A percentile compares a stretch with the other conserved stretches of the same genome.
Conservation (phyloP, 2,797 vertebrate species). For the Otolemur crassicaudatus region DNA sequence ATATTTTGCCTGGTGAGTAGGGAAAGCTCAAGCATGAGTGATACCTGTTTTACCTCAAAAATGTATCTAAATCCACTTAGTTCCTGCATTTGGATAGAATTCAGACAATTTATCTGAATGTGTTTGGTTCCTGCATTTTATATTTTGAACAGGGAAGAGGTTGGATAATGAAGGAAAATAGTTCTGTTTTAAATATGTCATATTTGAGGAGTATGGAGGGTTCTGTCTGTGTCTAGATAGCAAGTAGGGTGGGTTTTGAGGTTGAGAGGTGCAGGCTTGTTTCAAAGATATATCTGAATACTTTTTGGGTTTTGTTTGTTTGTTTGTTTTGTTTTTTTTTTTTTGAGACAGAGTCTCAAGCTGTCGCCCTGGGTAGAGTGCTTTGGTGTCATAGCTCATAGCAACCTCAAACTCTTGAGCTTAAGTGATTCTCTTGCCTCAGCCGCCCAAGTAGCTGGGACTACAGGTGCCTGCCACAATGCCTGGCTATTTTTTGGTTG, state of each 20-base stretch:
- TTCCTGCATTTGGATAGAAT: conserved; percentile 12
- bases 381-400: no score
- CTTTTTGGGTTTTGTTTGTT: conserved; percentile 24
- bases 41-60: not conserved
- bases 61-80: not conserved
- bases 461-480: no score
- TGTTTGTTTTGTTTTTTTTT: no score
- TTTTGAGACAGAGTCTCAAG: no score
- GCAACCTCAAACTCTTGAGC: no score
- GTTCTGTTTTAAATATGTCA: conserved; percentile 61
- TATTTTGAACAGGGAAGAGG: conserved; percentile 23
- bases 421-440: no score
- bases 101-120: conserved; percentile 29
- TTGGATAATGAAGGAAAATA: conserved; percentile 35
- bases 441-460: no score
- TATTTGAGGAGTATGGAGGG: conserved; percentile 21
- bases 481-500: no score
- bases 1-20: not conserved
- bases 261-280: conserved; percentile 25
- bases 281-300: conserved; percentile 21
- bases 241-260: conserved; percentile 23
- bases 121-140: conserved; percentile 56
- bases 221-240: not conserved
- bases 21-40: not conserved
- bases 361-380: no score